Base-by-base conservation (phyloP, 2,113 vertebrate genomes). In the Gopherus evgoodei region DNA sequence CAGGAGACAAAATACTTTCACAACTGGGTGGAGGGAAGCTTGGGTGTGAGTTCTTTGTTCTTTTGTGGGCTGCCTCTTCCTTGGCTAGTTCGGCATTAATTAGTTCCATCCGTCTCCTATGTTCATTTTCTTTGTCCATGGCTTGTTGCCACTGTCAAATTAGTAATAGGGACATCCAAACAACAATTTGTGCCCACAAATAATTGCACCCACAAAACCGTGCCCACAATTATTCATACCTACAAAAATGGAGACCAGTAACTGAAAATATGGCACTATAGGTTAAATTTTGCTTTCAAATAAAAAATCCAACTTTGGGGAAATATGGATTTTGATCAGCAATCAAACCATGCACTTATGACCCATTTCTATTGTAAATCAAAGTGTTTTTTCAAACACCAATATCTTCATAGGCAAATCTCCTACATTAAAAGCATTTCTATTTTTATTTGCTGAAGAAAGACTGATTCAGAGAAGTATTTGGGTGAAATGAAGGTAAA, bases 401-500 rank as follows among this genome's bases (percentile, higher is more conserved):
- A 54, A 2, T 91, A 52, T 42, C 54, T 85, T 21, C 25, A 52
- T 35, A 49, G 31, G 38, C 88, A 84, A 92, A 78, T 3, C 27
- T 75, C n/a, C 54, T 53, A n/a, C 56, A 52, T 50, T 87, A 75
- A 42, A 1, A 56, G 16, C 44, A 78, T 47, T 62, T 54, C 57
- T 52, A 24, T 35, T 83, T 90, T 19, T 6, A 62, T 72, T 90
- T 87, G n/a, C 62, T 80, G 72, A 90, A 80, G 54, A 81, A 90
- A 57, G 3, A 11, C 19, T 57, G 62, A 9, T 62, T 38, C 31
- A 69, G 65, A n/a, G 3, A 69, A 69, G 65, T 69, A 69, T n/a
- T 91, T 82, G 38, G 31, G 16, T 76, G n/a, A 49, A 76, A 93
- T 59, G 9, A 76, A 85, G 16, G 65, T 17, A 82, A 88, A 0